Base-by-base conservation (phyloP, 2,888 invertebrate species). In the Melieria picta region DNA sequence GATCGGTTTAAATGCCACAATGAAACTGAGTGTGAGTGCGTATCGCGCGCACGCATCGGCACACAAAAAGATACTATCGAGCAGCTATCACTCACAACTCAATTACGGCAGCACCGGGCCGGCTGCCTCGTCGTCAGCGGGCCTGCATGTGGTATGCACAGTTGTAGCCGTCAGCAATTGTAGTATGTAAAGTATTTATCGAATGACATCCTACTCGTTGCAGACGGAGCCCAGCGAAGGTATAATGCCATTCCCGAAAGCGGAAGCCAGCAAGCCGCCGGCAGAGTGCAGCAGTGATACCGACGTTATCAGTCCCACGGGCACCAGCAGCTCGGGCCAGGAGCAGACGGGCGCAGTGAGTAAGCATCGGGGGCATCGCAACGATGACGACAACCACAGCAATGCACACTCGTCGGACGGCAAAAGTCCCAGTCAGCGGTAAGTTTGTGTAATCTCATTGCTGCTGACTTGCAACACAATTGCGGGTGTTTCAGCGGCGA, bases 21-120 rank as follows among this genome's bases (percentile, higher is more conserved):
- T 94, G 94, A 94, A 94, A 91, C 89, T 94, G 85, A 94, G 94
- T 87, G 94, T 94, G 83, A 94, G 94, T 83, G 94, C 94, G 83
- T 94, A 94, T 87, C 91, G 94, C 87, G 94, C 94, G 84, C 94
- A 94, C 88, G 94, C 94, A 86, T 93, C 93, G 78, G 94, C 94
- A 86, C 94, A 94, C 87, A 94, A 94, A 88, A 94, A 94, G 89
- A 94, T 94, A 84, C 89, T 94, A 85, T 92, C 92, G 80, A 91
- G 92, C 83, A 93, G 92, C 83, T 92, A 92, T 88, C 92, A 92
- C 82, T 91, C 91, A 86, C 91, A 91, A 87, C 89, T 91, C 81
- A 91, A 91, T 86, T 94, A 94, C 90, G 94, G 92, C 73, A 92
- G 92, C 80, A 92, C 92, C 65, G 91, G 92, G 74, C 89, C 89